These are phyloP conservation scores for Cerastoderma edule DNA, from an alignment of 2,888 invertebrate genomes.

Conservation along the genomic window DNA sequence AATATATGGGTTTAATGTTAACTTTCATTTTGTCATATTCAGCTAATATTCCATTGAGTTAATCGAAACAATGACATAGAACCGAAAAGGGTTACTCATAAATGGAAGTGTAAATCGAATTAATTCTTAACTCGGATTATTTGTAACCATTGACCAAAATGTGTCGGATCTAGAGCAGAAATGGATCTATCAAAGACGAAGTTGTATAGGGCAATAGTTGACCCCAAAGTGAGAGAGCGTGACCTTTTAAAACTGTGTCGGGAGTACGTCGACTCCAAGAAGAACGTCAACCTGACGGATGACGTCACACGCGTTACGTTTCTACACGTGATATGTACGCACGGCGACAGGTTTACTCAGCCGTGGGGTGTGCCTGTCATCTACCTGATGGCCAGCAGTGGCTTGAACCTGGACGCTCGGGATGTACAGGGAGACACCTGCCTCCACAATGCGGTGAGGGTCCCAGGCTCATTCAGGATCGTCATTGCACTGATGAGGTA, in stretches of 20 bases:
- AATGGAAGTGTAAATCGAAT: too few relatives aligned
- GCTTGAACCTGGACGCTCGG: constrained; percentile 71
- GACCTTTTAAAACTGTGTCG: constrained; percentile 54
- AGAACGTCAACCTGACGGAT: constrained; percentile 67
- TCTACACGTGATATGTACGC: constrained; percentile 71
- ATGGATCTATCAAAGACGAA: constrained; percentile 64
- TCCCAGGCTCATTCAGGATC: constrained; percentile 68
- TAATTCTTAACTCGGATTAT: constrained; percentile 13
- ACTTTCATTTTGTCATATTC: too few relatives aligned
- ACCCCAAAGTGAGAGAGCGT: constrained; percentile 32
- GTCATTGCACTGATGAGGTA: constrained; percentile 77
- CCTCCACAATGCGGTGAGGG: constrained; percentile 72
- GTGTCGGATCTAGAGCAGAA: background rate
- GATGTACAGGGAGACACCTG: constrained; percentile 75
- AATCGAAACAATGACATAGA: too few relatives aligned
- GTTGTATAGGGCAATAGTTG: constrained; percentile 83
- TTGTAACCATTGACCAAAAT: too few relatives aligned
- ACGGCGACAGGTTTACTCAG: constrained; percentile 61
- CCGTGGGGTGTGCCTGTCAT: constrained; percentile 70
- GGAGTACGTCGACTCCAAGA: constrained; percentile 60
- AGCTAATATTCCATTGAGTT: too few relatives aligned
- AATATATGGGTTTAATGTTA: too few relatives aligned
- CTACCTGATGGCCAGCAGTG: constrained; percentile 75
- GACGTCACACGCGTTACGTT: constrained; percentile 67
- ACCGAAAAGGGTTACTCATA: too few relatives aligned